A percentile compares a stretch with the other conserved stretches of the same genome.
These are phyloP conservation scores for Dinocampus coccinellae DNA, from an alignment of 2,888 invertebrate species.

Conservation along the genomic window DNA sequence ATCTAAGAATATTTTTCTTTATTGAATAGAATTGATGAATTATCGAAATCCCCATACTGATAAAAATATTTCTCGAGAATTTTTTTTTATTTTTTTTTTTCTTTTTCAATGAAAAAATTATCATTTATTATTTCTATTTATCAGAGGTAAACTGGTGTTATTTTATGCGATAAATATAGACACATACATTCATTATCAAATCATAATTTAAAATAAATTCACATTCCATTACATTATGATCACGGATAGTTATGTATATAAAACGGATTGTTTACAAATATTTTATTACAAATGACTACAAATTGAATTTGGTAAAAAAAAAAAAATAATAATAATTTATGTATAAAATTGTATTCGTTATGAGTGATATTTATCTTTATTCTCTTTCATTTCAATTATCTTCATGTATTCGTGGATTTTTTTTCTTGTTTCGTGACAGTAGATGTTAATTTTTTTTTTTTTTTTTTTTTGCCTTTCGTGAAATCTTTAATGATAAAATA, in stretches of 20 bases:
- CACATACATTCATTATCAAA: background rate
- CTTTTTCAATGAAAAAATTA: background rate
- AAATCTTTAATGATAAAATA: background rate
- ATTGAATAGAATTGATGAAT: too few species aligned
- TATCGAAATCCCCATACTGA: too few species aligned
- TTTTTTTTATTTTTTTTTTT: background rate
- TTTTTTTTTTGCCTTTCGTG: too few species aligned
- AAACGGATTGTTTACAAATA: background rate
- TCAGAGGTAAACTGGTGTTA: background rate
- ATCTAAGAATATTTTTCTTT: too few species aligned
- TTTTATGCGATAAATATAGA: background rate
- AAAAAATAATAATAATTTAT: background rate
- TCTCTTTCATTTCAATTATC: background rate
- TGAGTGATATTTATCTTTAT: background rate
- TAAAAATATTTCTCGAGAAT: too few species aligned
- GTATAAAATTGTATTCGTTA: background rate
- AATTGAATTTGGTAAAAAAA: background rate
- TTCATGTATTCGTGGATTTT: background rate
- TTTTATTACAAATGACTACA: constrained; percentile 10
- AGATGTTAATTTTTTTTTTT: constrained; percentile 11
- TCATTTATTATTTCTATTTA: background rate
- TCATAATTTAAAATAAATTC: background rate
- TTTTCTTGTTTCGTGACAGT: background rate
- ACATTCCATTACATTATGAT: constrained; percentile 16
- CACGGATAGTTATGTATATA: constrained; percentile 19